These are phyloP conservation scores for Polia nebulosa DNA, from an alignment of 2,888 invertebrate species.

Conservation along the genomic window DNA sequence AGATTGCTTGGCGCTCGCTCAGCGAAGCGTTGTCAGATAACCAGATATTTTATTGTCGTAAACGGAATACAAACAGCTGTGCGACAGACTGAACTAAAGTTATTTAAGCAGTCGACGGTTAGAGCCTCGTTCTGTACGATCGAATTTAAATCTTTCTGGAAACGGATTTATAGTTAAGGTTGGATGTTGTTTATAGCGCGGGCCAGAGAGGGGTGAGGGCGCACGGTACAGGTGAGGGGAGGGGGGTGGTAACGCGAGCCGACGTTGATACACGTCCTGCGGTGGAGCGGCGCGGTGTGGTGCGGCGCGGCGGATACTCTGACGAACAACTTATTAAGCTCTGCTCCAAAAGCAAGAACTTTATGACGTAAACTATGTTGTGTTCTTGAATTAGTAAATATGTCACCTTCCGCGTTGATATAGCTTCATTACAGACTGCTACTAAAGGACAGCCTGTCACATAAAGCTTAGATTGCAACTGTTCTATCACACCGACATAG, in stretches of 20 bases:
- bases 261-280: slow-evolving; percentile 18
- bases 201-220: neutral
- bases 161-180: slow-evolving; percentile 52
- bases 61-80: slow-evolving; percentile 51
- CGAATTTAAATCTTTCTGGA: slow-evolving; percentile 56
- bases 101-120: slow-evolving; percentile 42
- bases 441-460: neutral
- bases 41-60: slow-evolving; percentile 52
- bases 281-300: slow-evolving; percentile 6
- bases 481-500: neutral
- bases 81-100: slow-evolving; percentile 51
- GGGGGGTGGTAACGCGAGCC: neutral
- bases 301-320: neutral
- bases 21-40: slow-evolving; percentile 44
- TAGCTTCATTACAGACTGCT: neutral
- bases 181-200: slow-evolving; percentile 45
- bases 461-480: neutral
- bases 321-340: slow-evolving; percentile 7
- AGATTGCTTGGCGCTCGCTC: slow-evolving; percentile 29
- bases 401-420: neutral
- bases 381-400: neutral
- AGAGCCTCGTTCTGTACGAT: slow-evolving; percentile 28
- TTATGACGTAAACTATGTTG: slow-evolving; percentile 5
- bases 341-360: neutral
- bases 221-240: neutral